Evolutionary conservation across 1,140 invertebrate genomes (phyloP), one percentile per base, ranked within the genome.

Genomic region (Drosophila aff.): DNA sequence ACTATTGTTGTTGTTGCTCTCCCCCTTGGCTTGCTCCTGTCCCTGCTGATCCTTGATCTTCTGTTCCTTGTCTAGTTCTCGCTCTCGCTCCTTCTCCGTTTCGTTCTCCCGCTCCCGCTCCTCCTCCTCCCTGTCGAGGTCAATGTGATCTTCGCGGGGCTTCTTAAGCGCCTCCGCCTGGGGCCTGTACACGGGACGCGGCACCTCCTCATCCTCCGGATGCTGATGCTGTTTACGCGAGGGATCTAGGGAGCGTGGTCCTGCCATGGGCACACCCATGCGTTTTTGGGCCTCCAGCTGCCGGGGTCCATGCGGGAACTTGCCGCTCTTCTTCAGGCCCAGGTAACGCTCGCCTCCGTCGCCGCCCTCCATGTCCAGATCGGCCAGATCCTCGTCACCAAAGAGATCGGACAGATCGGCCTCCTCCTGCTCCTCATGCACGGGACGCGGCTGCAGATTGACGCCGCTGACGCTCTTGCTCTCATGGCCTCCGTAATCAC

Each of bases 251-350:
- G 94, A 94, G 23, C 95, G 93, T 7, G 95, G 94, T 16, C 94
- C 94, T 23, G 94, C 94, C 55, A 95, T 94, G 0, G 94, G 94
- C 1, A 94, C 93, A 16, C 92, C 92, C 64, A 93, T 92, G 16
- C 92, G 82, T 46, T 93, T 93, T 58, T 93, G 92, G 13, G 92
- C 92, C 55, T 95, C 95, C 16, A 97, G 93, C 46, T 96, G 96
- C 3, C 97, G 93, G 0, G 97, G 97, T 0, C 97, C 97, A 6
- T 97, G 96, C 0, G 97, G 97, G 93, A 97, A 97, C 67, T 96
- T 95, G 38, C 96, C 96, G 23, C 96, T 92, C 82, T 92, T 93
- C 61, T 92, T 93, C 13, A 93, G 41, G 13, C 92, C 92, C 78
- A 93, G 65, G 47, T 89, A 93, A 0, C 91, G 90, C 13, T 91